Conservation (phyloP, 2,113 vertebrate species). For the Halcyon senegalensis region DNA sequence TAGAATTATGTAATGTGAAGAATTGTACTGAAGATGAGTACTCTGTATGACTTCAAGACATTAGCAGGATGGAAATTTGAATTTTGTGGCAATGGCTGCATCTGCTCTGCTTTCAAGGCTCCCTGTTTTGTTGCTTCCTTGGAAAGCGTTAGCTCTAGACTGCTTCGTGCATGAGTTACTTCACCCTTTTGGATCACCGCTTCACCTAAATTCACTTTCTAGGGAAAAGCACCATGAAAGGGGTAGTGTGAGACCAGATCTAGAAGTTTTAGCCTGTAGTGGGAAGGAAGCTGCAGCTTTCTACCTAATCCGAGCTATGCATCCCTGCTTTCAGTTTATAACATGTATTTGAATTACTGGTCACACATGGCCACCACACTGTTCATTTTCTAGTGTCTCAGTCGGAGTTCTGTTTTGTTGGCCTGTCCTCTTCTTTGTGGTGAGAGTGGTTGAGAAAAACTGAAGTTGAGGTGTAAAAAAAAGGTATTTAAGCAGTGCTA, state of each 20-base stretch:
- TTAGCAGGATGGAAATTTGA: background rate
- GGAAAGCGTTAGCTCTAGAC: background rate
- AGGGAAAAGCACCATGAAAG: background rate
- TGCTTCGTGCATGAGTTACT: background rate
- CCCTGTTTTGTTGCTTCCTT: background rate
- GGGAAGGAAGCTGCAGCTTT: background rate
- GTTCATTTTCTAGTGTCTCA: background rate
- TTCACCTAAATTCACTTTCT: background rate
- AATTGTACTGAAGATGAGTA: background rate
- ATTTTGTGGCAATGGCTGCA: background rate
- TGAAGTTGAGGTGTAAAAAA: background rate
- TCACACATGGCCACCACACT: rapidly evolving
- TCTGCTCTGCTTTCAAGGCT: background rate
- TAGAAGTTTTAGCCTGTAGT: background rate
- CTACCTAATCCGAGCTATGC: background rate
- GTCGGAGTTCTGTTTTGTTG: background rate
- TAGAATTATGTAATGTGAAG: conserved; percentile 1
- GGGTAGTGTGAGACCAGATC: background rate
- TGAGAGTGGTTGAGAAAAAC: background rate
- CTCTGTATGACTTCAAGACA: background rate
- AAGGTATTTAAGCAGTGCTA: background rate
- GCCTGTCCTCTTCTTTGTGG: background rate
- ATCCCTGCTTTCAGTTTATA: background rate
- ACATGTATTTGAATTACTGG: background rate
- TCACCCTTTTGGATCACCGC: background rate